Evolutionary conservation across 2,888 invertebrate species (phyloP).

Genomic region (Philereme transversata): DNA sequence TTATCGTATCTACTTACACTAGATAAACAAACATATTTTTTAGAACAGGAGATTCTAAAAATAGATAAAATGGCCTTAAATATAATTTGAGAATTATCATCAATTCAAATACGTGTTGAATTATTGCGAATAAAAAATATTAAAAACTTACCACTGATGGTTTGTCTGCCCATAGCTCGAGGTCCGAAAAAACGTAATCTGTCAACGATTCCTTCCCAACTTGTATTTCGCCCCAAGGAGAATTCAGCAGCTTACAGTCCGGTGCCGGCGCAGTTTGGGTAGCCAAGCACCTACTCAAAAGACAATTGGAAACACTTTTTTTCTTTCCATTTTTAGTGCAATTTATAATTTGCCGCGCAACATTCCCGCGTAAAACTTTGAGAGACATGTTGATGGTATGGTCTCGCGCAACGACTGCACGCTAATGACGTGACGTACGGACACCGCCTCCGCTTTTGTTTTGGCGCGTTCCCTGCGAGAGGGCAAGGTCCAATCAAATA

Average conservation of each 20-base stretch:
- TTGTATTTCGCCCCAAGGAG: conserved; percentile 78
- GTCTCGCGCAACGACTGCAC: conserved; percentile 58
- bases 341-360: conserved; percentile 68
- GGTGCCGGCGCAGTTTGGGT: conserved; percentile 64
- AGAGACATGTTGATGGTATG: conserved; percentile 72
- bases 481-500: conserved; percentile 73
- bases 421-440: conserved; percentile 53
- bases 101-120: too few relatives aligned
- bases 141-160: conserved; percentile 85
- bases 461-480: conserved; percentile 64
- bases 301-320: conserved; percentile 32
- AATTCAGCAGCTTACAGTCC: conserved; percentile 63
- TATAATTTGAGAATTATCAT: too few relatives aligned
- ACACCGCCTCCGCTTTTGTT: conserved; percentile 47
- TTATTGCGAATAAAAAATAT: neutral
- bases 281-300: conserved; percentile 56
- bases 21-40: too few relatives aligned
- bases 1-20: too few relatives aligned
- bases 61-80: too few relatives aligned
- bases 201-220: conserved; percentile 83
- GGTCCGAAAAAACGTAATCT: conserved; percentile 84
- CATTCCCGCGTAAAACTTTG: conserved; percentile 75
- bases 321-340: conserved; percentile 57
- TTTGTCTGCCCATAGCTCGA: conserved; percentile 82
- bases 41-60: too few relatives aligned